Conservation (phyloP, 2,113 vertebrate species). For the Peromyscus polionotus region DNA sequence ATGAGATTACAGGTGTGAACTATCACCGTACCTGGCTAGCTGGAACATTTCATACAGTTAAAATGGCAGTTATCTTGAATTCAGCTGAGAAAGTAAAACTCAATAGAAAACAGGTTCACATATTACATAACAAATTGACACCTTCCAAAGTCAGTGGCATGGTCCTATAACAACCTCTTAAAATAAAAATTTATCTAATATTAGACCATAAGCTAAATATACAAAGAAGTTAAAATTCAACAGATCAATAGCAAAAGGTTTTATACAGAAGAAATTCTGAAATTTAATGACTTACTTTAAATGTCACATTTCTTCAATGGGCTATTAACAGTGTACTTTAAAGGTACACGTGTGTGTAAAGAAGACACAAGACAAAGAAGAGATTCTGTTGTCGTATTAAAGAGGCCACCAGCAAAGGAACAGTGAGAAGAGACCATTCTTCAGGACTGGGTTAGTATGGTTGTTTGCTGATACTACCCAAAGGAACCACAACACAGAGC, state of each 20-base stretch:
- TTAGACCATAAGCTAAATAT: conserved; percentile 35
- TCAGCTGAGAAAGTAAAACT: conserved; percentile 52
- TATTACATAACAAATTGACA: conserved; percentile 45
- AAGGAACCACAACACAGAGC: neutral
- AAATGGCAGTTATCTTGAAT: conserved; percentile 21
- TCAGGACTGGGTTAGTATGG: neutral
- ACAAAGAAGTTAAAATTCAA: conserved; percentile 38
- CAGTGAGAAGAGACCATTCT: neutral
- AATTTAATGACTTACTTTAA: conserved; percentile 50
- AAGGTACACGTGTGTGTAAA: neutral
- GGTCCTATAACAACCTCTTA: conserved; percentile 62
- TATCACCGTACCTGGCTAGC: neutral
- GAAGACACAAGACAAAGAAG: neutral
- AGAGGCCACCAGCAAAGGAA: neutral
- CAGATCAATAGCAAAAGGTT: neutral
- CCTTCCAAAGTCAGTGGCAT: conserved; percentile 23
- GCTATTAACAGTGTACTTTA: neutral
- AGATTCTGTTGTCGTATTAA: neutral
- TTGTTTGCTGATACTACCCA: neutral
- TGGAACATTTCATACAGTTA: conserved; percentile 34
- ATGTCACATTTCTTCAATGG: conserved; percentile 45
- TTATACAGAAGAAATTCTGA: conserved; percentile 55
- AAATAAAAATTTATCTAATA: conserved; percentile 60
- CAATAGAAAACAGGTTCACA: conserved; percentile 37
- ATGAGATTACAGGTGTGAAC: neutral